Percentiles rank a stretch among this genome's conserved stretches.
These are phyloP conservation scores for Nephrotoma flavescens DNA, from an alignment of 2,888 invertebrate species.

Conservation along the genomic window DNA sequence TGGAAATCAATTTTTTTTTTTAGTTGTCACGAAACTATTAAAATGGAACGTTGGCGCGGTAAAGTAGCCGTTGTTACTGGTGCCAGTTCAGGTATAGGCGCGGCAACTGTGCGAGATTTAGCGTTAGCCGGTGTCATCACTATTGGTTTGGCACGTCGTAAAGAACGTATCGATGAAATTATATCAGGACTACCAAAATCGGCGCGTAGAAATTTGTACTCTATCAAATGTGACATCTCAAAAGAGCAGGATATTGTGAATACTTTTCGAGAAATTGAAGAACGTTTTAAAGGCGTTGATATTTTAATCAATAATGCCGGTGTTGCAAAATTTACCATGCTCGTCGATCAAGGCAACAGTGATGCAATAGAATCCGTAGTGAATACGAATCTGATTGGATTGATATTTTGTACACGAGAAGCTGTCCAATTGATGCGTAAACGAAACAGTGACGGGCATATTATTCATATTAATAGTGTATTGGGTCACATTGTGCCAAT, in stretches of 20 bases:
- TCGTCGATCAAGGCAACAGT: conserved; percentile 14
- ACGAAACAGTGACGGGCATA: conserved; percentile 28
- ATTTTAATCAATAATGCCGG: conserved; percentile 44
- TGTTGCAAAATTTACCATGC: conserved; percentile 16
- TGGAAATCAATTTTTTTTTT: no score
- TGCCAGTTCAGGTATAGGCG: conserved; percentile 47
- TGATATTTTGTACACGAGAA: conserved; percentile 30
- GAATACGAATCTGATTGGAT: conserved; percentile 32
- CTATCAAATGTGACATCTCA: conserved; percentile 32
- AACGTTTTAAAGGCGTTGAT: conserved; percentile 36
- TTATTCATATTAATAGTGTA: conserved; percentile 33
- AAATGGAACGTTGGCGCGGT: conserved; percentile 43
- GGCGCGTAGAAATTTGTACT: conserved; percentile 18
- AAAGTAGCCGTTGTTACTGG: conserved; percentile 49
- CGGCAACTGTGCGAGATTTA: conserved; percentile 33
- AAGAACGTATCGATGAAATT: conserved; percentile 25
- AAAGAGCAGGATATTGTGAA: conserved; percentile 37
- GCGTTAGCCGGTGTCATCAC: conserved; percentile 38
- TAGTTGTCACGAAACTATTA: no score
- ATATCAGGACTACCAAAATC: conserved; percentile 15
- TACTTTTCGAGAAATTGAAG: conserved; percentile 36
- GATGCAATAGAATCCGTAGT: conserved; percentile 25
- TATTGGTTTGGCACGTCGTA: conserved; percentile 38
- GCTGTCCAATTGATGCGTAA: conserved; percentile 35
- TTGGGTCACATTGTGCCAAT: conserved; percentile 18